Base-by-base conservation (phyloP, 1,140 invertebrate genomes). In the Brachionus rubens region DNA sequence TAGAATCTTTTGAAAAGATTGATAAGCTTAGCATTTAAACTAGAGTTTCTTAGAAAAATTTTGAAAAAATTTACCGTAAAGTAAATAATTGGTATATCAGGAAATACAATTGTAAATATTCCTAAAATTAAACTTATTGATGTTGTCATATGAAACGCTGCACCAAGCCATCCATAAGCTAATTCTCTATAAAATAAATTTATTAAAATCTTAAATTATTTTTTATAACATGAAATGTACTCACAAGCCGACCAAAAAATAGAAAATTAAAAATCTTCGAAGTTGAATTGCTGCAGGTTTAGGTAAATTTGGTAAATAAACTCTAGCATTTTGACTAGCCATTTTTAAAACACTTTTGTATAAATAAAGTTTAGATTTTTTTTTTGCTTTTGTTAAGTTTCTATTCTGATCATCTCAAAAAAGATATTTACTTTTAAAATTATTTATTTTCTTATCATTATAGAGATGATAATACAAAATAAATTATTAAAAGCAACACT, bases 61-160 rank as follows among this genome's bases (percentile, higher is more conserved):
- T n/a, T 5, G 9, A 36, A 5, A 36, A 36, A 36, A 36, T 2
- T 12, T 59, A 59, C 54, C n/a, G 30, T 19, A 59, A 59, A 65
- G 21, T 41, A 41, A 6, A 65, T 4, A 9, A 21, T 21, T 19
- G 59, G 12, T 19, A 41, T 43, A 12, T 65, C 33, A 16, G 33
- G 33, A 24, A 41, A 65, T 24, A 21, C 2, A 65, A 65, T 65
- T 24, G 59, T 41, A 12, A 65, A 65, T 41, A 65, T 41, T 24
- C 7, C 33, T 5, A 65, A 4, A 0, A 65, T 2, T 26, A 65
- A 24, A 19, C 41, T 41, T 19, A n/a, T 33, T 21, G 16, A 7
- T n/a, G 33, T 24, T 9, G 36, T 21, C 6, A 41, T 1, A 19
- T 65, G 59, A 43, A 65, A 65, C 7, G 40, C 30, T 12, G 40